These are phyloP conservation scores for Lamproptera curius DNA, from an alignment of 2,888 invertebrate species.

Conservation along the genomic window DNA sequence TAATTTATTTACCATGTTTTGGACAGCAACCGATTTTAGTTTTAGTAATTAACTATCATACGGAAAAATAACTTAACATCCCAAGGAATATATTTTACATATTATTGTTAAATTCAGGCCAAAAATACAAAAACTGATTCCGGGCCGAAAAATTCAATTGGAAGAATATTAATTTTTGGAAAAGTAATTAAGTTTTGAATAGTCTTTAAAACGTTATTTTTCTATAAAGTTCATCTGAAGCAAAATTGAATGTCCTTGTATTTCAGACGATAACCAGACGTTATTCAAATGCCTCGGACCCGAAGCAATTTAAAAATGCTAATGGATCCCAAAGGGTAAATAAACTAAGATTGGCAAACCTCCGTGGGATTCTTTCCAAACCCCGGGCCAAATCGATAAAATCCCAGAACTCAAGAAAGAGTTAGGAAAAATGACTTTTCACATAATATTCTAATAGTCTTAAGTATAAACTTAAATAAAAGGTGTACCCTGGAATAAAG, in stretches of 20 bases:
- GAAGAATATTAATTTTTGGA: conserved; percentile 99
- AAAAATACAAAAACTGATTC: conserved; percentile 98
- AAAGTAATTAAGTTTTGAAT: conserved; percentile 83
- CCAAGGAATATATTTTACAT: conserved; percentile 37
- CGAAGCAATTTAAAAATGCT: conserved; percentile 99
- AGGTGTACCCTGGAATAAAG: no score
- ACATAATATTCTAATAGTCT: conserved; percentile 1
- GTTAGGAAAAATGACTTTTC: conserved; percentile 62
- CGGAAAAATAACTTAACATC: conserved; percentile 1
- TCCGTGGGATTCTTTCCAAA: conserved; percentile 97
- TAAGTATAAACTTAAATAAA: no score
- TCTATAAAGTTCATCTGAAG: conserved; percentile 17
- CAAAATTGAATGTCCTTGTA: conserved; percentile 36
- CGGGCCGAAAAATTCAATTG: conserved; percentile 97
- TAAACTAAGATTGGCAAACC: conserved; percentile 99
- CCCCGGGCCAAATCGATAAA: conserved; percentile 99
- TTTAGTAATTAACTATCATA: conserved; percentile 81
- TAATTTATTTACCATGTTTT: conserved; percentile 54
- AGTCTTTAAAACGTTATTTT: conserved; percentile 36
- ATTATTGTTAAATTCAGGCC: conserved; percentile 78
- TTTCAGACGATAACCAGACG: conserved; percentile 97
- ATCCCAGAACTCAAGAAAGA: conserved; percentile 99
- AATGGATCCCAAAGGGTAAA: conserved; percentile 99
- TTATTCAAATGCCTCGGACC: conserved; percentile 99
- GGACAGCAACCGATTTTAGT: conserved; percentile 91